Base-by-base conservation (phyloP, 2,888 invertebrate genomes). In the Chaitophorus viminalis region DNA sequence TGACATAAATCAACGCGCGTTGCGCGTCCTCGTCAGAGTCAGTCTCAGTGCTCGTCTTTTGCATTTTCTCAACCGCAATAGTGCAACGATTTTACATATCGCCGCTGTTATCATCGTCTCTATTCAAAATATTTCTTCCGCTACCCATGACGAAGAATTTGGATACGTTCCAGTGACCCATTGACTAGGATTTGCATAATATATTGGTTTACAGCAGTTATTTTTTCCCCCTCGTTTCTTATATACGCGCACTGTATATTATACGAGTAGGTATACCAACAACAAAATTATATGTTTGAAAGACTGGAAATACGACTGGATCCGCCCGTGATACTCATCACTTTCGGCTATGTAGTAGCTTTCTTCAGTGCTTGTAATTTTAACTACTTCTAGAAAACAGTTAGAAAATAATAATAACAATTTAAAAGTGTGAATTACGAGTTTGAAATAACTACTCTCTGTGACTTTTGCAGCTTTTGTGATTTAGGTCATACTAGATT, bases 1-100 rank as follows among this genome's bases (percentile, higher is more conserved):
- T 81, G 87, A 87, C 87, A 78, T 86, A 86, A 86, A 86, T 79
- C 86, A 78, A 85, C 77, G 39, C 68, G 72, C 29, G 36, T 33
- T 9, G 18, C 14, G 70, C 72, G 72, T 79, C 85, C 70, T 78
- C 86, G 76, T n/a, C 65, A 52, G 21, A 52, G 46, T 52, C 18
- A 8, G 25, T 17, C 46, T 1, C 39, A 25, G 18, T 33, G 46
- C 60, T 60, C 65, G 65, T 68, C 76, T 76, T 83, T n/a, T 79
- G 9, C 31, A 2, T 21, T 54, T 39, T 25, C 60, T 33, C 76
- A 25, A 14, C 39, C 29, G 39, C 39, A 29, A 8, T n/a, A n/a
- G 21, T 36, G 21, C 68, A 29, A 14, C 68, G 29, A 46, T 11
- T 46, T 46, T 68, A 29, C 68, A 29, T 9, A 52, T 18, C 21